Conservation (phyloP, 2,113 vertebrate species). For the Gymnobelideus leadbeateri region DNA sequence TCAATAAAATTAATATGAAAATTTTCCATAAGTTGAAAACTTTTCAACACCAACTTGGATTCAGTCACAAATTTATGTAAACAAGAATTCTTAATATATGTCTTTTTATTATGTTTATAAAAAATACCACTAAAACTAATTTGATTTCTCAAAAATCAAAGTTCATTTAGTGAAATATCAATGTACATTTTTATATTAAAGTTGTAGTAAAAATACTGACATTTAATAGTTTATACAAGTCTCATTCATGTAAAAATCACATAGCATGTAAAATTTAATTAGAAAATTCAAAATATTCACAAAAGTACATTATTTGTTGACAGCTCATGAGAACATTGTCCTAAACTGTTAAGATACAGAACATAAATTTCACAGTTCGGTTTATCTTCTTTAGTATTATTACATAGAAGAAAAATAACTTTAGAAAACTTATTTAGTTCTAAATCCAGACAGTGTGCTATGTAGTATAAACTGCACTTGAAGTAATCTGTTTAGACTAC, state of each 20-base stretch:
- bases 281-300: slow-evolving; percentile 88
- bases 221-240: slow-evolving; percentile 89
- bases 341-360: slow-evolving; percentile 83
- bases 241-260: slow-evolving; percentile 90
- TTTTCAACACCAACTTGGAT: background rate
- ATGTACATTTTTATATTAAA: slow-evolving; percentile 89
- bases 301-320: slow-evolving; percentile 85
- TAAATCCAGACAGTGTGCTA: slow-evolving; percentile 68
- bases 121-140: slow-evolving; percentile 89
- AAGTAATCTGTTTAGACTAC: slow-evolving; percentile 67
- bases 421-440: slow-evolving; percentile 69
- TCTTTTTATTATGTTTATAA: slow-evolving; percentile 89
- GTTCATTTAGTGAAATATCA: slow-evolving; percentile 88
- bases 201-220: slow-evolving; percentile 92
- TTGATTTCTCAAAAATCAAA: slow-evolving; percentile 88
- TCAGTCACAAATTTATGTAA: slow-evolving; percentile 58
- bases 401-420: slow-evolving; percentile 61
- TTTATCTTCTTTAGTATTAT: slow-evolving; percentile 81
- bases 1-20: background rate
- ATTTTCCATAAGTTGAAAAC: background rate
- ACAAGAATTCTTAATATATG: slow-evolving; percentile 70
- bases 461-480: slow-evolving; percentile 81
- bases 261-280: slow-evolving; percentile 89
- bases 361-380: slow-evolving; percentile 86
- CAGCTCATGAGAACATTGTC: slow-evolving; percentile 82